A percentile compares a stretch with the other conserved stretches of the same genome.
Conservation (phyloP, 2,113 vertebrate genomes). For the Ailurus styani region DNA sequence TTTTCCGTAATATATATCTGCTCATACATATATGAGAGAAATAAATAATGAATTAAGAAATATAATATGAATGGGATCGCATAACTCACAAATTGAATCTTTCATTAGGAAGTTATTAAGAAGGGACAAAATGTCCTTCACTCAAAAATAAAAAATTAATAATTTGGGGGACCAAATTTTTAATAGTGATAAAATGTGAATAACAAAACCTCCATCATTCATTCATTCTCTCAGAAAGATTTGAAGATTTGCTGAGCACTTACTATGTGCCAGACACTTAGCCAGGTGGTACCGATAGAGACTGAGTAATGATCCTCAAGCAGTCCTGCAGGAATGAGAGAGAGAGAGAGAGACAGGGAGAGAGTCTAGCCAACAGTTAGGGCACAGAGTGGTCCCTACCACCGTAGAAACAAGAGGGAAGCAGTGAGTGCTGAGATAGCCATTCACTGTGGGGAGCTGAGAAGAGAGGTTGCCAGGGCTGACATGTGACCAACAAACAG, state of each 20-base stretch:
- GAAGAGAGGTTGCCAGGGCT: not conserved
- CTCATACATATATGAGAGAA: conserved; percentile 11
- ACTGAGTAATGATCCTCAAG: not conserved
- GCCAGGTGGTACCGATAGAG: not conserved
- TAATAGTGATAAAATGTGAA: not conserved
- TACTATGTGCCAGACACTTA: not conserved
- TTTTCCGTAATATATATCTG: conserved; percentile 43
- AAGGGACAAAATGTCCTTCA: conserved; percentile 26
- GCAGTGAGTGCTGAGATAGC: not conserved
- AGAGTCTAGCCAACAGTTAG: not conserved
- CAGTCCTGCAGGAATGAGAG: not conserved
- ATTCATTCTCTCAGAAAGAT: not conserved
- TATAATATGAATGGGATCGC: conserved; percentile 38
- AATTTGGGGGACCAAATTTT: conserved; percentile 12
- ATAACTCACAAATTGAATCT: conserved; percentile 51
- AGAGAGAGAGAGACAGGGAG: not conserved
- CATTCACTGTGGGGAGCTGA: rapidly evolving
- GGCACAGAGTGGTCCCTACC: rapidly evolving
- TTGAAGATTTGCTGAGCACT: not conserved
- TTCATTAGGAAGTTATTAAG: conserved; percentile 43
- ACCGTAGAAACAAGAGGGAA: not conserved
- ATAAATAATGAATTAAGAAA: conserved; percentile 60
- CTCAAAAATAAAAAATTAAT: conserved; percentile 22
- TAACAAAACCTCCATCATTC: not conserved
- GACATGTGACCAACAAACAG: not conserved